A percentile compares a stretch with the other conserved stretches of the same genome.
Evolutionary conservation across 2,797 vertebrate genomes (phyloP).

Genomic region (Acestrorhynchus altus): DNA sequence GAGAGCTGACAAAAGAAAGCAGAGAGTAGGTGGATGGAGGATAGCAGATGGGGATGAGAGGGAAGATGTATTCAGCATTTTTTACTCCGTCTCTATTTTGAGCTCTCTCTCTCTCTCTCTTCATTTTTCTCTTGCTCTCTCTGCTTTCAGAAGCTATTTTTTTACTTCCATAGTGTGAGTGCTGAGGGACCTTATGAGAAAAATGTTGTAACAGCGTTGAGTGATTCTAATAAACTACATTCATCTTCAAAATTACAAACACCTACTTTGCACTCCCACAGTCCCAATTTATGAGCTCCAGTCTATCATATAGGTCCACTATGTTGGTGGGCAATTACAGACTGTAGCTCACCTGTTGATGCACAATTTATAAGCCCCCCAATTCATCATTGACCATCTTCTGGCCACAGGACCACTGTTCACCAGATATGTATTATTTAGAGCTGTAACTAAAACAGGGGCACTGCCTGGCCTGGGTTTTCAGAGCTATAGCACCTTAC

Average conservation of each 20-base stretch:
- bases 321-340: too few relatives aligned
- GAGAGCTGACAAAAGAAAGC: slow-evolving; percentile 56
- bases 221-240: neutral
- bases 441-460: too few relatives aligned
- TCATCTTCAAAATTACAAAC: neutral
- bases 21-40: slow-evolving; percentile 31
- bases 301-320: too few relatives aligned
- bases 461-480: too few relatives aligned
- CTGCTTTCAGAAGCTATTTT: neutral
- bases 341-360: too few relatives aligned
- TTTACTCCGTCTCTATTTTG: slow-evolving; percentile 24
- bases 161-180: neutral
- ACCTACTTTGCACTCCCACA: too few relatives aligned
- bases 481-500: too few relatives aligned
- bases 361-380: too few relatives aligned
- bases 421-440: too few relatives aligned
- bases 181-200: neutral
- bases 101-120: slow-evolving; percentile 1
- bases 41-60: slow-evolving; percentile 47
- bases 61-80: slow-evolving; percentile 43
- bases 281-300: too few relatives aligned
- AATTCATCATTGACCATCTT: too few relatives aligned
- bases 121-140: neutral
- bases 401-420: neutral
- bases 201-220: neutral